Conservation (phyloP, 1,140 invertebrate genomes). For the Battus philenor region DNA sequence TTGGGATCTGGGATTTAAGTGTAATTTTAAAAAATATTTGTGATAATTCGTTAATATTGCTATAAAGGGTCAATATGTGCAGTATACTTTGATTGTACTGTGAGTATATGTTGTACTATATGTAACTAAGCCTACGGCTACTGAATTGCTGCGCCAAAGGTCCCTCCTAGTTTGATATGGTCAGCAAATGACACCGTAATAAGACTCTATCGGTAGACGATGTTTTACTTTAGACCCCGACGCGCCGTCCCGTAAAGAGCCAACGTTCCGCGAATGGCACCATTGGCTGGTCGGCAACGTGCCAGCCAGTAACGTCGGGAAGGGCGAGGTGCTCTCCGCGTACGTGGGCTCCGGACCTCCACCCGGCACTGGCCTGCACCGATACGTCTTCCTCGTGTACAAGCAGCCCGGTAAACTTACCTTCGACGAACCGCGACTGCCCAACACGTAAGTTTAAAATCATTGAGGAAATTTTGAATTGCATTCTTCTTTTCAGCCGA, state of each 20-base stretch:
- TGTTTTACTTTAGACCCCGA: slow-evolving; percentile 89
- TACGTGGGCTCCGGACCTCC: slow-evolving; percentile 93
- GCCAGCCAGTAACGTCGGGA: slow-evolving; percentile 82
- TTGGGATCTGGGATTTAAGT: too few relatives aligned
- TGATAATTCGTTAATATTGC: too few relatives aligned
- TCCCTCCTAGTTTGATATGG: too few relatives aligned
- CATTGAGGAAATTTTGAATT: too few relatives aligned
- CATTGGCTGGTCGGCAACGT: slow-evolving; percentile 97
- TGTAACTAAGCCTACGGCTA: too few relatives aligned
- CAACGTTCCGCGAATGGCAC: slow-evolving; percentile 90
- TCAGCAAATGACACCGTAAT: too few relatives aligned
- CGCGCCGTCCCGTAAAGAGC: slow-evolving; percentile 88
- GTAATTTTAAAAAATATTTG: too few relatives aligned
- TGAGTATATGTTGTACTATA: too few relatives aligned
- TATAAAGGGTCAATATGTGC: too few relatives aligned
- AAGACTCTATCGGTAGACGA: too few relatives aligned
- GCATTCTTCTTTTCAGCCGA: background rate
- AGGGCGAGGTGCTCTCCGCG: slow-evolving; percentile 85
- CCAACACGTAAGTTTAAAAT: slow-evolving; percentile 75
- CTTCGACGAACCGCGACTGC: slow-evolving; percentile 81
- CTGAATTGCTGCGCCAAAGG: too few relatives aligned
- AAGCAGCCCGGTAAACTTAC: slow-evolving; percentile 84
- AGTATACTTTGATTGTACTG: too few relatives aligned
- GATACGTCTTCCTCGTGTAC: slow-evolving; percentile 93
- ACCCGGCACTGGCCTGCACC: slow-evolving; percentile 87